These are phyloP conservation scores for Stegodyphus mimosarum DNA, from an alignment of 1,140 invertebrate species.

Conservation along the genomic window DNA sequence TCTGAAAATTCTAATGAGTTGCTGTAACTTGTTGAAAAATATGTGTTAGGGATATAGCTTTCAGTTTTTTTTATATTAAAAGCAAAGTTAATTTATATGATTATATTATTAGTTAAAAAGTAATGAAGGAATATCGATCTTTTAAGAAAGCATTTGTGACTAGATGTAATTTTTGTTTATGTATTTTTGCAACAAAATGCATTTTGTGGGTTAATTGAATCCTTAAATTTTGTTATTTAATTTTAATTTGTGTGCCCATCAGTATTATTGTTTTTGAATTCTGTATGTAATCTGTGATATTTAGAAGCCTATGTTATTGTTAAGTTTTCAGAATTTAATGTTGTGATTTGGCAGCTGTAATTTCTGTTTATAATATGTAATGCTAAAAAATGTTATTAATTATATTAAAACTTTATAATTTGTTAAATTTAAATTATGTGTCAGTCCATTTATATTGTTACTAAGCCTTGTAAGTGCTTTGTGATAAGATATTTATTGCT, in stretches of 20 bases:
- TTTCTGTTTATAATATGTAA: no score
- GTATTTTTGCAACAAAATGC: background rate
- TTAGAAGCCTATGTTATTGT: no score
- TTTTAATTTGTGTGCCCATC: background rate
- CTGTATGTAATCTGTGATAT: no score
- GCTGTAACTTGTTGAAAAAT: background rate
- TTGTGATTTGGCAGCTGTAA: no score
- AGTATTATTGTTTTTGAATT: background rate
- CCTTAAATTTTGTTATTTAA: background rate
- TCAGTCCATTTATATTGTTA: no score
- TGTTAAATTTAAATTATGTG: no score
- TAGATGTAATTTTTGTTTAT: background rate
- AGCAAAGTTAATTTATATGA: background rate
- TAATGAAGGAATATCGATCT: background rate
- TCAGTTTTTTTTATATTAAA: background rate
- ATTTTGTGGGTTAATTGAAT: background rate
- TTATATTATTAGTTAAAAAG: background rate
- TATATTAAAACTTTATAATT: no score
- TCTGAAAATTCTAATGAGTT: background rate
- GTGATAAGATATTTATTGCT: no score
- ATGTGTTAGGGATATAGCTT: no score
- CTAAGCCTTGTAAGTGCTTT: no score
- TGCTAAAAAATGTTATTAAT: no score
- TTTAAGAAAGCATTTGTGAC: background rate
- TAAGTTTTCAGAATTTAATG: no score